Evolutionary conservation across 2,888 invertebrate genomes (phyloP), one percentile per base, ranked within the genome.

Genomic region (Lepidonotus clava): DNA sequence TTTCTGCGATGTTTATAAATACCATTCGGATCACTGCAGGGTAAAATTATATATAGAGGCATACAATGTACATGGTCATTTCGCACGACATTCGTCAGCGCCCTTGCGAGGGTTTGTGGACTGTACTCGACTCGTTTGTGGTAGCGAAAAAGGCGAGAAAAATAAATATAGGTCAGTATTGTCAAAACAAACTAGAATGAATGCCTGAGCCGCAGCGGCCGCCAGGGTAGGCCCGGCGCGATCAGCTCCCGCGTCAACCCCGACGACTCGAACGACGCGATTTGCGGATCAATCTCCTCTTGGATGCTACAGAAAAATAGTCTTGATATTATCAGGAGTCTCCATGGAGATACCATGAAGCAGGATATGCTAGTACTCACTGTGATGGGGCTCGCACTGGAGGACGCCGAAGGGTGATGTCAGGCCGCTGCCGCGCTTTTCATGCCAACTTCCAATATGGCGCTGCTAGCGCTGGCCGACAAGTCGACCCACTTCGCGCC

Each of bases 361-460:
- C 18, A 61, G 28, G 56, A 24, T 24, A 32, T 28, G 61, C 24
- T 61, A 5, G 61, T 61, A 61, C 61, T 61, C 61, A 61, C 61
- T 61, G 61, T 28, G 61, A 61, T 32, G 11, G 61, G 24, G 24
- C 2, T 61, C 61, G 24, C 61, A n/a, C 53, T 28, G 38, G 5
- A 76, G 51, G 14, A 14, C 51, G 36, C 40, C 18, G 36, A 14
- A 34, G 11, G 21, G 67, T 24, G 76, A n/a, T 21, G 36, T 24
- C 76, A 11, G 14, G 36, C 21, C 40, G 40, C 76, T 40, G n/a
- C 76, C 38, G 38, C 76, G 40, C 18, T 76, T n/a, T 76, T 36
- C 76, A 76, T 76, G 76, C 76, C 76, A 40, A 36, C 40, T 76
- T 76, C 76, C 76, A 76, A 76, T 76, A 76, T 76, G 76, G 76